Conservation (phyloP, 2,797 vertebrate species). For the Lagorchestes hirsutus region DNA sequence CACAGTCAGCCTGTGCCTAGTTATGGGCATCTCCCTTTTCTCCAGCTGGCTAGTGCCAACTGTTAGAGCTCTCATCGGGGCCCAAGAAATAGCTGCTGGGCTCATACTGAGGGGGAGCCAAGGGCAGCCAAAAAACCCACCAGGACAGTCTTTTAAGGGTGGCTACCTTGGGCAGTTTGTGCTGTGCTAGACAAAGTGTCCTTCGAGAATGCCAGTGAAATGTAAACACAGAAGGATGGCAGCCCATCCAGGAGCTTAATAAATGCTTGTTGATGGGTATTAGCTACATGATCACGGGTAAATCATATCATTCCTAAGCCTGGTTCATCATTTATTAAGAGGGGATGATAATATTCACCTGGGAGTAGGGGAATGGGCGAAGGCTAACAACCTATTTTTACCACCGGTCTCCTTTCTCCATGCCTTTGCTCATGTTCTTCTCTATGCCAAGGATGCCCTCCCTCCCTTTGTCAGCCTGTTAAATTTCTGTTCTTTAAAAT, state of each 20-base stretch:
- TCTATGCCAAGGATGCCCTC: background rate
- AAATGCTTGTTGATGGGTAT: background rate
- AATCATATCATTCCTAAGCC: background rate
- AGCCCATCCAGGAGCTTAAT: background rate
- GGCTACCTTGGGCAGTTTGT: background rate
- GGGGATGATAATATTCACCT: background rate
- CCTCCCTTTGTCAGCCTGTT: background rate
- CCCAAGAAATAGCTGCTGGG: background rate
- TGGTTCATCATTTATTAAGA: background rate
- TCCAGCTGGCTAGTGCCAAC: background rate
- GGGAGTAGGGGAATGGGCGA: background rate
- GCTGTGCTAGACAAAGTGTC: background rate
- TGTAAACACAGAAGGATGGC: background rate
- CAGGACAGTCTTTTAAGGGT: background rate
- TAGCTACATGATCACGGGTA: background rate
- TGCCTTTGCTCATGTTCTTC: background rate
- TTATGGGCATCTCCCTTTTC: background rate
- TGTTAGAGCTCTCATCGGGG: background rate
- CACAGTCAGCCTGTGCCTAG: background rate
- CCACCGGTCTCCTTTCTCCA: background rate
- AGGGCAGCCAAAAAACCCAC: background rate
- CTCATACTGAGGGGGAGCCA: background rate
- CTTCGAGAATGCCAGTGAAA: background rate
- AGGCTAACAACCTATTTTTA: background rate
- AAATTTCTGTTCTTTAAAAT: background rate